These are phyloP conservation scores for Abramis brama DNA, from an alignment of 2,113 vertebrate species.

Conservation along the genomic window DNA sequence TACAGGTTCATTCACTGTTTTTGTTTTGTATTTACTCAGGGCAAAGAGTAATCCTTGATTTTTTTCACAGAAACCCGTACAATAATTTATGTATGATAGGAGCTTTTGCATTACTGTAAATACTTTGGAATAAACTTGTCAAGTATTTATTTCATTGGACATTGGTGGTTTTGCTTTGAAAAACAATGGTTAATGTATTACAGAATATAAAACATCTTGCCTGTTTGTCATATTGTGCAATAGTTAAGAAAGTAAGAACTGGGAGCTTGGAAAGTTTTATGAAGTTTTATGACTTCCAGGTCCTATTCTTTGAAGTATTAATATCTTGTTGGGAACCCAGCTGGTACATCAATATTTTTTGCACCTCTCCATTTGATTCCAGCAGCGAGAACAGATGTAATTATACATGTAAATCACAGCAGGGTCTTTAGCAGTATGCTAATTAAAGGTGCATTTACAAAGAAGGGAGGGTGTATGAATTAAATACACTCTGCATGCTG, in stretches of 20 bases:
- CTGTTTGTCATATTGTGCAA: neutral
- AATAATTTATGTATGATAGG: neutral
- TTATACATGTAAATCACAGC: slow-evolving; percentile 50
- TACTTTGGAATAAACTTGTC: neutral
- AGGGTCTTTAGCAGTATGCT: slow-evolving; percentile 30
- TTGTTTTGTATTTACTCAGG: neutral
- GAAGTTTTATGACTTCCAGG: slow-evolving; percentile 9
- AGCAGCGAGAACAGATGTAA: slow-evolving; percentile 39
- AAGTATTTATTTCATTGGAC: neutral
- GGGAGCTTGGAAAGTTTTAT: neutral
- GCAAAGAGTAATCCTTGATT: neutral
- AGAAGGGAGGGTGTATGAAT: slow-evolving; percentile 16
- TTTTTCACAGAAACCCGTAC: neutral
- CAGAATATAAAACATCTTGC: neutral
- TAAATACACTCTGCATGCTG: slow-evolving; percentile 11
- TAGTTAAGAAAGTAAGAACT: neutral
- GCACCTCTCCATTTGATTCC: slow-evolving; percentile 36
- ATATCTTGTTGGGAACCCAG: slow-evolving; percentile 19
- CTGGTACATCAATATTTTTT: slow-evolving; percentile 16
- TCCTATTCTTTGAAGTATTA: neutral
- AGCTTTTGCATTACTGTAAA: neutral
- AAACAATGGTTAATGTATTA: neutral
- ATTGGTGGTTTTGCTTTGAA: neutral
- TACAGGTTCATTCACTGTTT: neutral
- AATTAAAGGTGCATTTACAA: slow-evolving; percentile 53